Evolutionary conservation across 2,797 vertebrate species (phyloP).

Genomic region (Apogon talboti): DNA sequence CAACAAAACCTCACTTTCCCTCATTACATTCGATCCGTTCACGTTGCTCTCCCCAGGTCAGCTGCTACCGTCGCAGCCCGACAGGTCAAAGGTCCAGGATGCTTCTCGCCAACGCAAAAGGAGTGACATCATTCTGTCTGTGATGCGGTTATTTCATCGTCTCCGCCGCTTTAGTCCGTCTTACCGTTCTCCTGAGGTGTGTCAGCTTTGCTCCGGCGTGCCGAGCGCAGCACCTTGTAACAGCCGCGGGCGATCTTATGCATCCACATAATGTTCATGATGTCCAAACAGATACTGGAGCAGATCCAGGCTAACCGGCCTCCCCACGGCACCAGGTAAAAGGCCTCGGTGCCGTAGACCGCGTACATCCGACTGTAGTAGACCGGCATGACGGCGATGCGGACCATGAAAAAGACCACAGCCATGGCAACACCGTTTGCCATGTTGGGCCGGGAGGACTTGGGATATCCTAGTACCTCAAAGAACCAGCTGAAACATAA

Average conservation of each 20-base stretch:
- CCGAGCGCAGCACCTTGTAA: slow-evolving; percentile 89
- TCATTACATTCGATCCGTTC: slow-evolving; percentile 50
- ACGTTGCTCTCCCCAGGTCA: slow-evolving; percentile 25
- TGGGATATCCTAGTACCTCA: slow-evolving; percentile 94
- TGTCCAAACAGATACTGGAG: slow-evolving; percentile 91
- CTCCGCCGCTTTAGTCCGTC: slow-evolving; percentile 81
- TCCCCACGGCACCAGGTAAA: slow-evolving; percentile 86
- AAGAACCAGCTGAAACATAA: slow-evolving; percentile 96
- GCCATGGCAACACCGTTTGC: slow-evolving; percentile 96
- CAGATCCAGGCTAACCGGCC: slow-evolving; percentile 91
- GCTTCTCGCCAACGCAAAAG: slow-evolving; percentile 19
- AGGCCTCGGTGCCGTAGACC: slow-evolving; percentile 92
- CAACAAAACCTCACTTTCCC: slow-evolving; percentile 8
- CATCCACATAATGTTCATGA: slow-evolving; percentile 99
- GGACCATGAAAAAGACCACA: slow-evolving; percentile 92
- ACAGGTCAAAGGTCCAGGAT: slow-evolving; percentile 33
- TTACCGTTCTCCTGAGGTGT: slow-evolving; percentile 91
- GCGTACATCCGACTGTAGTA: slow-evolving; percentile 89
- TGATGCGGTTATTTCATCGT: slow-evolving; percentile 9
- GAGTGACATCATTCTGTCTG: slow-evolving; percentile 27
- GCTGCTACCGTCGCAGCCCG: slow-evolving; percentile 21
- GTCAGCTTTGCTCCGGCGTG: slow-evolving; percentile 78
- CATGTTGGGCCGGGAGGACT: slow-evolving; percentile 92
- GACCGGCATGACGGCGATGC: slow-evolving; percentile 92
- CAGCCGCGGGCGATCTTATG: slow-evolving; percentile 95